Percentiles rank a stretch among this genome's conserved stretches.
Conservation (phyloP, 2,888 invertebrate species). For the Ectemnius cavifrons region DNA sequence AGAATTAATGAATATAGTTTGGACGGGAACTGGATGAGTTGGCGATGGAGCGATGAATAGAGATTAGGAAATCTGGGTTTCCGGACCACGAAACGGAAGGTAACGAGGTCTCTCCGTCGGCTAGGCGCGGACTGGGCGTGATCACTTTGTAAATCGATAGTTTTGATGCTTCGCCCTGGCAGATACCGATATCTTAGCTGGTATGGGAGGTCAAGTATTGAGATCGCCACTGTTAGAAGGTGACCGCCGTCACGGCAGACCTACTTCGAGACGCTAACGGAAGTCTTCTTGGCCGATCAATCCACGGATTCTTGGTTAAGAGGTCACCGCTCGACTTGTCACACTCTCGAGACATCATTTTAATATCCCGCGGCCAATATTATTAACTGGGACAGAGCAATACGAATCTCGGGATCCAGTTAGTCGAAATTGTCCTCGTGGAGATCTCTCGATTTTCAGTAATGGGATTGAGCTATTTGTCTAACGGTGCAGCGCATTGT, state of each 20-base stretch:
- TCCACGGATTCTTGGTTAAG: constrained; percentile 60
- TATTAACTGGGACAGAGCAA: no score
- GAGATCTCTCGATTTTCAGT: no score
- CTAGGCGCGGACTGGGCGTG: constrained; percentile 62
- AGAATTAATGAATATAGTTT: no score
- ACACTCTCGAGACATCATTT: no score
- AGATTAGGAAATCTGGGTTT: no score
- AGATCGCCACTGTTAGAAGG: constrained; percentile 49
- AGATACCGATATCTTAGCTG: constrained; percentile 31
- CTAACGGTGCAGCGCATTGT: no score
- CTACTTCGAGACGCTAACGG: constrained; percentile 58
- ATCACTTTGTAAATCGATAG: constrained; percentile 70
- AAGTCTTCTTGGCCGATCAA: constrained; percentile 60
- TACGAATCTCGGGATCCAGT: no score
- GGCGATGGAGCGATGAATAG: no score
- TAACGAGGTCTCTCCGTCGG: constrained; percentile 13
- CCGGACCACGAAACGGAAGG: background rate
- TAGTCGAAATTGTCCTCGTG: no score
- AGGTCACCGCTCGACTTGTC: constrained; percentile 52
- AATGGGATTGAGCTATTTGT: no score
- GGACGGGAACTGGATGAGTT: no score
- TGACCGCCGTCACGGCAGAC: constrained; percentile 52
- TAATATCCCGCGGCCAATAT: no score
- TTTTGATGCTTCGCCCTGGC: constrained; percentile 9
- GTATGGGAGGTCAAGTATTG: constrained; percentile 28